Evolutionary conservation across 2,888 invertebrate genomes (phyloP).

Genomic region (Drosophila kuntzei): DNA sequence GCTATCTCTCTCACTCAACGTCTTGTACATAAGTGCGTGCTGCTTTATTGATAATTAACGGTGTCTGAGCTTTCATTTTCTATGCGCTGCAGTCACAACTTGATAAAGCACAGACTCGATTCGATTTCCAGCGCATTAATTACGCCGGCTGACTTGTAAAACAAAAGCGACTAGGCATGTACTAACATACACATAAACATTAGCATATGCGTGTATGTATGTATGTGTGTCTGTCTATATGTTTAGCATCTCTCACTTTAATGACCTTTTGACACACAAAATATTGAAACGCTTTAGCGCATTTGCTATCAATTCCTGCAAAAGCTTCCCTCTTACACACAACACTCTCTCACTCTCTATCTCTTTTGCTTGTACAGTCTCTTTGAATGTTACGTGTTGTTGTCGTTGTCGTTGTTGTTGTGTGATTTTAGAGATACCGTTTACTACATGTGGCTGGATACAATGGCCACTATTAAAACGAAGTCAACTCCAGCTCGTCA

Average conservation of each 20-base stretch:
- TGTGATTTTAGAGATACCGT: slow-evolving; percentile 62
- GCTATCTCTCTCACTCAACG: slow-evolving; percentile 15
- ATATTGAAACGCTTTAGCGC: slow-evolving; percentile 73
- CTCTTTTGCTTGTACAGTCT: slow-evolving; percentile 7
- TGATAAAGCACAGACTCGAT: slow-evolving; percentile 44
- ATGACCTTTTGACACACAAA: slow-evolving; percentile 78
- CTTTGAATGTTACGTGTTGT: slow-evolving; percentile 27
- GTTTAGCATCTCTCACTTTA: slow-evolving; percentile 63
- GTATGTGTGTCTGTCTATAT: slow-evolving; percentile 36
- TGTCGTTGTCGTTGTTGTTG: slow-evolving; percentile 23
- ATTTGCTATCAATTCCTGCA: slow-evolving; percentile 48
- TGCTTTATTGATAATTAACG: slow-evolving; percentile 65
- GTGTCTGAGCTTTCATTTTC: slow-evolving; percentile 71
- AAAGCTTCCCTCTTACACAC: background rate
- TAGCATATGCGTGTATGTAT: slow-evolving; percentile 1
- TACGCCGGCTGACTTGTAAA: slow-evolving; percentile 46
- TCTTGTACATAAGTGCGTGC: slow-evolving; percentile 44
- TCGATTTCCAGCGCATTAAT: slow-evolving; percentile 54
- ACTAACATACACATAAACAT: slow-evolving; percentile 17
- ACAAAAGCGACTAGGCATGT: slow-evolving; percentile 46
- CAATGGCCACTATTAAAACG: slow-evolving; percentile 40
- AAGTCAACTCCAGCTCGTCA: slow-evolving; percentile 55
- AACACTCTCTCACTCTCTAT: background rate
- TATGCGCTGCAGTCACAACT: slow-evolving; percentile 34
- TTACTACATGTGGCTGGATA: slow-evolving; percentile 32